Evolutionary conservation across 2,113 vertebrate genomes (phyloP).

Genomic region (Stigmatopora argus): DNA sequence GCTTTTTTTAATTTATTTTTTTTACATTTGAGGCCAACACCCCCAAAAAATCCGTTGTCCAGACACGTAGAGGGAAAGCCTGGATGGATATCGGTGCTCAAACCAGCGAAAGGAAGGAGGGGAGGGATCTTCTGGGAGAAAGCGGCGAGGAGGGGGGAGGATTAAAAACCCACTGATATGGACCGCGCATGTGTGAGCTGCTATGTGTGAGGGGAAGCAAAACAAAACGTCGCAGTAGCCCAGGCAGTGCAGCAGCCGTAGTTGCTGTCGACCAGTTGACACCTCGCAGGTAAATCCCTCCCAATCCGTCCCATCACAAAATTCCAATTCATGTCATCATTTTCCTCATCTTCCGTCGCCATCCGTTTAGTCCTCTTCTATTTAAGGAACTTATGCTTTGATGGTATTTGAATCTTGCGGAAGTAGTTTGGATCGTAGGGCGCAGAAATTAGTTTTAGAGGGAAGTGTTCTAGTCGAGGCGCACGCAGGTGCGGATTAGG

Average conservation of each 20-base stretch:
- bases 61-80: slow-evolving; percentile 40
- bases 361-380: slow-evolving; percentile 16
- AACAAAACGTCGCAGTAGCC: slow-evolving; percentile 71
- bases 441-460: no score
- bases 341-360: neutral
- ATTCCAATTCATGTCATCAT: neutral
- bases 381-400: slow-evolving; percentile 23
- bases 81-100: slow-evolving; percentile 32
- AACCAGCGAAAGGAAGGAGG: slow-evolving; percentile 26
- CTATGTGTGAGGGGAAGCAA: slow-evolving; percentile 54
- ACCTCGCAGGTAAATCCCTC: slow-evolving; percentile 54
- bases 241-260: slow-evolving; percentile 53
- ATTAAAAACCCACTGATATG: slow-evolving; percentile 33
- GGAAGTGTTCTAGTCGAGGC: neutral
- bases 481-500: slow-evolving; percentile 37
- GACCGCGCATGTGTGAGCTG: slow-evolving; percentile 59
- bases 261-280: slow-evolving; percentile 37
- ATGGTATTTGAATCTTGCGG: neutral
- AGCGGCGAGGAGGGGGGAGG: slow-evolving; percentile 17
- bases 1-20: slow-evolving; percentile 7
- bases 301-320: neutral
- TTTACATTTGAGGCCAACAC: neutral
- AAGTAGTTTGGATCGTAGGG: neutral
- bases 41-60: slow-evolving; percentile 21
- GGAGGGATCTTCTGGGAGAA: slow-evolving; percentile 34